A percentile compares a stretch with the other conserved stretches of the same genome.
Conservation (phyloP, 35 echinoderm and acorn worm species). For the Ophioderma brevispina region DNA sequence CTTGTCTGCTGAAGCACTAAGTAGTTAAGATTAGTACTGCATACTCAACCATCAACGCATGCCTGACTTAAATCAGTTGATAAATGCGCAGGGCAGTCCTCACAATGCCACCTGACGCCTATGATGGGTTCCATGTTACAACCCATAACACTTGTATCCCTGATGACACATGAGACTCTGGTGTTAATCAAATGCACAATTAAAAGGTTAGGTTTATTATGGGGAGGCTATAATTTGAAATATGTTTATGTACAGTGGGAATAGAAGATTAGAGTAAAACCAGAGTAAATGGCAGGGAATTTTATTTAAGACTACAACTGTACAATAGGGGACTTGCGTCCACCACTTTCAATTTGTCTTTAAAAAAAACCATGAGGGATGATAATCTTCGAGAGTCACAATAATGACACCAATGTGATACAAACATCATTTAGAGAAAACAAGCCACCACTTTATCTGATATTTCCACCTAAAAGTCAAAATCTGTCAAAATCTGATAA, state of each 20-base stretch:
- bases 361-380: neutral
- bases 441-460: no score
- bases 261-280: neutral
- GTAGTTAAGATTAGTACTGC: no score
- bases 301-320: neutral
- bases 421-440: no score
- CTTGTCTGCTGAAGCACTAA: no score
- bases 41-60: slow-evolving; percentile 77
- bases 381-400: no score
- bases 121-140: slow-evolving; percentile 76
- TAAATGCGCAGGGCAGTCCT: slow-evolving; percentile 55
- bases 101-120: slow-evolving; percentile 77
- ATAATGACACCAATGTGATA: no score
- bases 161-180: slow-evolving; percentile 59
- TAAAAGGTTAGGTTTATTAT: neutral
- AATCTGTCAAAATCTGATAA: no score
- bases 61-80: slow-evolving; percentile 85
- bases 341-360: neutral
- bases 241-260: neutral
- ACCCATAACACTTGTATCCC: slow-evolving; percentile 82
- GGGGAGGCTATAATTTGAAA: no score
- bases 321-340: neutral
- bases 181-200: neutral
- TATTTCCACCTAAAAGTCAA: no score
- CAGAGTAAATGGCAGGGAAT: neutral